Conservation (phyloP, 2,888 invertebrate species). For the Cabera pusaria region DNA sequence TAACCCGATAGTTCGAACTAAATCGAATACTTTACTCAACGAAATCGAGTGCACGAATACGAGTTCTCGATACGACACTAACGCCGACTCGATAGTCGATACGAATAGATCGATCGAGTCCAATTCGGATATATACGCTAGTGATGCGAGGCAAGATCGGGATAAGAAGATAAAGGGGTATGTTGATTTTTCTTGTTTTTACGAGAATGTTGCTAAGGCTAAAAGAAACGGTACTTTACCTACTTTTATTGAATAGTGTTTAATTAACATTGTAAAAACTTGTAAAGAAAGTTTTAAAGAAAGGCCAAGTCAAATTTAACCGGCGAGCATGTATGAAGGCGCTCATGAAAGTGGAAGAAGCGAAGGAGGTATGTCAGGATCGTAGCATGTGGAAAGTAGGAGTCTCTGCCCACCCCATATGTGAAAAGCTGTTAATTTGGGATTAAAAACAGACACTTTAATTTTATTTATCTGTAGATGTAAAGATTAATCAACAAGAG, state of each 20-base stretch:
- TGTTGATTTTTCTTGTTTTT: slow-evolving; percentile 93
- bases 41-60: slow-evolving; percentile 57
- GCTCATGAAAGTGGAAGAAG: no score
- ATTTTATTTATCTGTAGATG: no score
- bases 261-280: no score
- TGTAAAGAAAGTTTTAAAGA: no score
- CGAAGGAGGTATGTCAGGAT: no score
- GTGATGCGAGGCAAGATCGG: slow-evolving; percentile 75
- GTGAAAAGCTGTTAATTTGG: no score
- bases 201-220: slow-evolving; percentile 87
- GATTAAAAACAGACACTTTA: no score
- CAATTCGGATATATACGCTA: slow-evolving; percentile 70
- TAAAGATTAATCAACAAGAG: no score
- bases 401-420: no score
- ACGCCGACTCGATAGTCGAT: slow-evolving; percentile 56
- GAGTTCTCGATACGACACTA: slow-evolving; percentile 38
- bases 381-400: no score
- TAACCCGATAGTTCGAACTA: slow-evolving; percentile 84
- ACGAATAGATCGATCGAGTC: slow-evolving; percentile 69
- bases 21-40: slow-evolving; percentile 68
- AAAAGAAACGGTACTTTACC: slow-evolving; percentile 86
- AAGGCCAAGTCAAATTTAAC: no score
- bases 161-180: slow-evolving; percentile 90
- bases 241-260: slow-evolving; percentile 74
- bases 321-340: no score